Conservation (phyloP, 1,140 invertebrate species). For the Aphelinus atriplicis region DNA sequence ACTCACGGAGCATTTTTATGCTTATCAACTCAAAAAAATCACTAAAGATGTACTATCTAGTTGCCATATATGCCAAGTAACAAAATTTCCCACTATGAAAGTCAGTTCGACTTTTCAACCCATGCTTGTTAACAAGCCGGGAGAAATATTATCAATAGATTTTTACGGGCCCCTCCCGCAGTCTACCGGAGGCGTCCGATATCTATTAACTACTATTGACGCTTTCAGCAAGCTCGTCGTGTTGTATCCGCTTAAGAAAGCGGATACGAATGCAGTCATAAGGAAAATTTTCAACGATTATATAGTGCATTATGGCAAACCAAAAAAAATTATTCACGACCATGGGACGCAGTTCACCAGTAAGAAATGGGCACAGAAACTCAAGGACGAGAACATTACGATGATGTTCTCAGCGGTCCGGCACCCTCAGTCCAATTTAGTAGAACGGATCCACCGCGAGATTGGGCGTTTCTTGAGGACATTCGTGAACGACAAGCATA, state of each 20-base stretch:
- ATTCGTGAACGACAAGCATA: not conserved
- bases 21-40: too few species aligned
- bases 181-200: slow-evolving; percentile 38
- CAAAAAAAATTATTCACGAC: slow-evolving; percentile 40
- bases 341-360: slow-evolving; percentile 44
- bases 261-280: slow-evolving; percentile 41
- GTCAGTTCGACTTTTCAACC: not conserved
- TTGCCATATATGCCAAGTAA: too few species aligned
- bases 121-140: slow-evolving; percentile 37
- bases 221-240: slow-evolving; percentile 51
- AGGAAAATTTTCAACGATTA: slow-evolving; percentile 41
- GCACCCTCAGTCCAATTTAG: slow-evolving; percentile 37
- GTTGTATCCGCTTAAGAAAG: slow-evolving; percentile 49
- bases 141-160: slow-evolving; percentile 51
- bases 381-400: slow-evolving; percentile 42
- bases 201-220: slow-evolving; percentile 53
- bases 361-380: slow-evolving; percentile 36
- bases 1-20: too few species aligned
- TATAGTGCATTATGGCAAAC: slow-evolving; percentile 37
- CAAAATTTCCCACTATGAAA: too few species aligned
- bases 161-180: slow-evolving; percentile 50
- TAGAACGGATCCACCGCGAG: slow-evolving; percentile 38
- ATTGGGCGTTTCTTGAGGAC: slow-evolving; percentile 35
- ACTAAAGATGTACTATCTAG: too few species aligned
- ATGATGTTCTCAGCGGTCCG: slow-evolving; percentile 45